Base-by-base conservation (phyloP, 2,888 invertebrate species). In the Nomada hirtipes region DNA sequence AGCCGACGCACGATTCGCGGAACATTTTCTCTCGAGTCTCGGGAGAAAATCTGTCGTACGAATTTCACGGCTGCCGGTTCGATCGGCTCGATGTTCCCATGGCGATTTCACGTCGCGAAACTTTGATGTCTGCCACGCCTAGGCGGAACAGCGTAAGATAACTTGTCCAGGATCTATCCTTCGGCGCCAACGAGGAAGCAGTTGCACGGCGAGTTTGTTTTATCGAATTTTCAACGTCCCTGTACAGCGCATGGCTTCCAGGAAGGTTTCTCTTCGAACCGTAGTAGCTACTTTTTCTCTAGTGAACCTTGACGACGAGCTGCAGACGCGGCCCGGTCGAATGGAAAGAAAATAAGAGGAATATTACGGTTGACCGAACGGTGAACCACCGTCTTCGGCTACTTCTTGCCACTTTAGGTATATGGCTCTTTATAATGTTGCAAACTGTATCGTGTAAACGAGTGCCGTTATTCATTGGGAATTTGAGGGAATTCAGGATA, bases 41-140 rank as follows among this genome's bases (percentile, higher is more conserved):
- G 20, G 53, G 87, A 84, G 88, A 23, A 86, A 87, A 87, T 88
- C 87, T 88, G 88, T 88, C 87, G 84, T 61, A 82, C 79, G 86
- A 88, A 87, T 84, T 88, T 87, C 88, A 86, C 84, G 81, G 82
- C 79, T 88, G 69, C 71, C 74, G 80, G 72, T 76, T 80, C 82
- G 86, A 82, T 88, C 82, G 82, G 67, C 57, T 75, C 88, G 82
- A 80, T 78, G 85, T 86, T 88, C 88, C 88, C 88, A 88, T 83
- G 88, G 83, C 83, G 86, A 88, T 88, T 87, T 86, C 86, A 47
- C 88, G 84, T 88, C 79, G 81, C 87, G 80, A 87, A 88, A 88
- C 88, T 88, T 88, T 84, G 87, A 88, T 88, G 85, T 86, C 81
- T 86, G 86, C 80, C 78, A 75, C 82, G 82, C 79, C 79, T 82